phyloP scores from a whole-genome alignment of 2,113 vertebrate genomes.

The Campylomormyrus tamandua region DNA sequence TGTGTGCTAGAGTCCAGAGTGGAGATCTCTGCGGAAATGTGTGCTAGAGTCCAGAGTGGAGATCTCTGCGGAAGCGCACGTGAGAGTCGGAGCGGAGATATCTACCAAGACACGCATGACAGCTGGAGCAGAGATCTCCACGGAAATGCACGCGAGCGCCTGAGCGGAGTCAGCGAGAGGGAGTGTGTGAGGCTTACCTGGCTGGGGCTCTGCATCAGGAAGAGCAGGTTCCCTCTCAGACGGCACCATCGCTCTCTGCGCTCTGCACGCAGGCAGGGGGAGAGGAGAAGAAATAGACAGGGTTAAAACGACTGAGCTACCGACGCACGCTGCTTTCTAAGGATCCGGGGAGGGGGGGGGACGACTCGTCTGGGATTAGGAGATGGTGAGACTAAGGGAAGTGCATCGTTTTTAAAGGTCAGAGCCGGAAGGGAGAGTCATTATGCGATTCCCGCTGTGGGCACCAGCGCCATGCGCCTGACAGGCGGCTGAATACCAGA shows the following conservation, averaged over 20 bases:
- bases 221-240: slow-evolving; percentile 53
- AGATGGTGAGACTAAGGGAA: slow-evolving; percentile 46
- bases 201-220: slow-evolving; percentile 57
- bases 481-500: slow-evolving; percentile 51
- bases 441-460: slow-evolving; percentile 38
- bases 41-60: neutral
- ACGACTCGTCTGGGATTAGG: slow-evolving; percentile 44
- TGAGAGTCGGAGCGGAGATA: neutral
- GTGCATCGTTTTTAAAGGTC: slow-evolving; percentile 57
- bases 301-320: neutral
- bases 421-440: slow-evolving; percentile 39
- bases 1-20: neutral
- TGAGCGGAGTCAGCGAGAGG: slow-evolving; percentile 16
- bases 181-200: slow-evolving; percentile 47
- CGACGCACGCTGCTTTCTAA: slow-evolving; percentile 17
- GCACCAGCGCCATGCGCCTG: slow-evolving; percentile 42
- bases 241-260: slow-evolving; percentile 58
- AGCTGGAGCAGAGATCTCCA: neutral
- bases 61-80: neutral
- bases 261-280: slow-evolving; percentile 46
- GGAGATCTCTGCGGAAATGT: neutral
- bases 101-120: neutral
- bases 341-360: slow-evolving; percentile 52
- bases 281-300: slow-evolving; percentile 28
- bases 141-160: neutral